These are phyloP conservation scores for Dermochelys coriacea DNA, from an alignment of 2,797 vertebrate genomes.

Conservation along the genomic window DNA sequence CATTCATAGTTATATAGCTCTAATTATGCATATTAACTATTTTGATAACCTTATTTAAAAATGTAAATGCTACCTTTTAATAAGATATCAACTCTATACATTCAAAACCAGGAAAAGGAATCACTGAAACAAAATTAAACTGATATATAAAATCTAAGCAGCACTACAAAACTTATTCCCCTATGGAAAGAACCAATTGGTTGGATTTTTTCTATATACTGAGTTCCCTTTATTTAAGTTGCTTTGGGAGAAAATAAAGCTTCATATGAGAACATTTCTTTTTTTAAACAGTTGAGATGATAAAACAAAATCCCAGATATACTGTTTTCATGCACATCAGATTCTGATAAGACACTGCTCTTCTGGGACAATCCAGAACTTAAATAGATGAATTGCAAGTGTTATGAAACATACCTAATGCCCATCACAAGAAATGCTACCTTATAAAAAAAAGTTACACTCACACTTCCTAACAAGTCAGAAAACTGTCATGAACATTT, in stretches of 20 bases:
- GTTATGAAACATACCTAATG: accelerated
- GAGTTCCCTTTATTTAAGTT: neutral
- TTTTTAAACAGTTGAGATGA: neutral
- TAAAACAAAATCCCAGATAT: neutral
- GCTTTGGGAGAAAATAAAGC: neutral
- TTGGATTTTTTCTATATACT: neutral
- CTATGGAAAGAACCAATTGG: accelerated
- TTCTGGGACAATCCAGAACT: neutral
- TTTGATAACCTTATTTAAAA: neutral
- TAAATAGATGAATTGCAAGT: accelerated
- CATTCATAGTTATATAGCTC: neutral
- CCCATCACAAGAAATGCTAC: neutral
- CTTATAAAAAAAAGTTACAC: neutral
- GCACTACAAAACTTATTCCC: neutral
- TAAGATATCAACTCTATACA: neutral
- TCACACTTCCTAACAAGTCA: neutral
- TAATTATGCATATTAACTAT: constrained; percentile 30
- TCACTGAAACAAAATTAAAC: neutral
- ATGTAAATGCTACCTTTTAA: constrained; percentile 24
- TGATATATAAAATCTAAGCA: neutral
- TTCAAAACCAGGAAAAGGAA: neutral
- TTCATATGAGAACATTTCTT: neutral
- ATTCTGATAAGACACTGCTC: neutral
- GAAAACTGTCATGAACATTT: neutral
- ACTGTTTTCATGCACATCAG: neutral